These are phyloP conservation scores for Melipona bicolor DNA, from an alignment of 2,888 invertebrate species.

Conservation along the genomic window DNA sequence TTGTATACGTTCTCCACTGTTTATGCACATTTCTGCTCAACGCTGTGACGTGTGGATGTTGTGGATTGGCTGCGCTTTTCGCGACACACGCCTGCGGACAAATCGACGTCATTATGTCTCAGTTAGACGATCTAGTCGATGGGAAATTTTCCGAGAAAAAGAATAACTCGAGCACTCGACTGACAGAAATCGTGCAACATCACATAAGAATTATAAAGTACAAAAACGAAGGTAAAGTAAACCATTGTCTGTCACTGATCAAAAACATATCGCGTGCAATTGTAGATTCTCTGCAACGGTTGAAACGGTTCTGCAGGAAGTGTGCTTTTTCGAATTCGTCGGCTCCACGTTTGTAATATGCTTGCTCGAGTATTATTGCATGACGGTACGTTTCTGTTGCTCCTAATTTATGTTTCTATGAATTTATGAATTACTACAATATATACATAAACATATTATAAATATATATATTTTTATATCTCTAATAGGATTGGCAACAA, in stretches of 20 bases:
- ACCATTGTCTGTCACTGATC: background rate
- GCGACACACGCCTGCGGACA: constrained; percentile 67
- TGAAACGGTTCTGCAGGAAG: constrained; percentile 68
- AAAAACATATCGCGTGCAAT: background rate
- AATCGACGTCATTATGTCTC: constrained; percentile 45
- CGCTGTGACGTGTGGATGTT: constrained; percentile 62
- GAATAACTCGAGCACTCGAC: too few relatives aligned
- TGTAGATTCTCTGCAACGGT: constrained; percentile 51
- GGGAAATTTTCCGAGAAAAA: background rate
- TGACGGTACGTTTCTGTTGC: constrained; percentile 46
- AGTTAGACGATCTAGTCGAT: background rate
- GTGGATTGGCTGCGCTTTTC: constrained; percentile 57
- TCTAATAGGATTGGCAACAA: background rate
- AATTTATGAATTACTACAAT: background rate
- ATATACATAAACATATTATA: too few relatives aligned
- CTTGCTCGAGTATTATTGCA: constrained; percentile 76
- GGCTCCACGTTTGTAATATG: constrained; percentile 78
- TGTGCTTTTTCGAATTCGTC: constrained; percentile 76
- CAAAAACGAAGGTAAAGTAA: background rate
- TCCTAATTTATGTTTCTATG: background rate
- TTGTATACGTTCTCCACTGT: constrained; percentile 70
- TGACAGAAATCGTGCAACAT: background rate
- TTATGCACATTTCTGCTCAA: constrained; percentile 65
- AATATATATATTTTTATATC: background rate
- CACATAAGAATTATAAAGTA: constrained; percentile 22